phyloP scores from a whole-genome alignment of 2,797 vertebrate genomes.

The Spinus pinus region DNA sequence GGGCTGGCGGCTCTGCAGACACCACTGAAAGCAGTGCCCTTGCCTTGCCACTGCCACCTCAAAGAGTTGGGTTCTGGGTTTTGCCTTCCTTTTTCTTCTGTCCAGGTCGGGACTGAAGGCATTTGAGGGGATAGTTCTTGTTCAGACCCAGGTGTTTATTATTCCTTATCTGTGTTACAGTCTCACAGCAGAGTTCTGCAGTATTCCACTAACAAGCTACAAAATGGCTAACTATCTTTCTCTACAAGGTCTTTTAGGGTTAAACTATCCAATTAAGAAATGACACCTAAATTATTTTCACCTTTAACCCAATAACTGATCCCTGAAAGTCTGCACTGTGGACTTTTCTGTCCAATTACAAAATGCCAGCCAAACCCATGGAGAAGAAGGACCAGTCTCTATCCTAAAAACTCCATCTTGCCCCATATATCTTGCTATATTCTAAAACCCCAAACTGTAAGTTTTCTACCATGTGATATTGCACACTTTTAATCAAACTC shows the following conservation, averaged over 20 bases:
- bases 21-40: background rate
- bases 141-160: background rate
- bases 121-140: background rate
- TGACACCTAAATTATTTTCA: background rate
- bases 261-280: background rate
- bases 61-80: background rate
- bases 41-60: background rate
- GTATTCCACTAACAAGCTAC: background rate
- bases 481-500: background rate
- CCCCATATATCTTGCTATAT: background rate
- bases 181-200: background rate
- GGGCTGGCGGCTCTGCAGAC: background rate
- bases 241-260: background rate
- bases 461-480: background rate
- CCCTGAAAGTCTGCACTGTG: fast-evolving
- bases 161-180: background rate
- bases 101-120: background rate
- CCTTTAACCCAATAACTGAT: background rate
- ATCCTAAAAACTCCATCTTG: background rate
- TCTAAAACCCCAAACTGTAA: background rate
- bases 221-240: background rate
- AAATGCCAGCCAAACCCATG: background rate
- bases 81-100: background rate
- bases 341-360: background rate
- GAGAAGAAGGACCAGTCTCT: background rate